Evolutionary conservation across 2,113 vertebrate genomes (phyloP), one percentile per base, ranked within the genome.

Genomic region (Dipodomys merriami): DNA sequence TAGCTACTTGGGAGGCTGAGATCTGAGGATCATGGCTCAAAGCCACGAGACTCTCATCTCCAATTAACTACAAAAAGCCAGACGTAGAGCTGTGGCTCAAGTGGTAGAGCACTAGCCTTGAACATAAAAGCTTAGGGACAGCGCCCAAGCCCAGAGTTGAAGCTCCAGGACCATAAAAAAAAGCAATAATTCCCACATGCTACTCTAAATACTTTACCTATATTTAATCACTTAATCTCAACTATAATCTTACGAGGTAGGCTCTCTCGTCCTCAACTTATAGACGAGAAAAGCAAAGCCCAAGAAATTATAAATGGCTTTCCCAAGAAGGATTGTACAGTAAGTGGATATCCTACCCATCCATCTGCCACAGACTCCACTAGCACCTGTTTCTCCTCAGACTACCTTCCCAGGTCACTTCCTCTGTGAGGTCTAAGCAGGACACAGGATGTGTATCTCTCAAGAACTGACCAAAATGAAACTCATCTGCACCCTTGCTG

Each of bases 181-280:
- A 57, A 49, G 11, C 49, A 35, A 35, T 19, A 35, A 82, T 64
- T 60, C 35, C 74, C 62, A 92, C 68, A 9, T 64, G 30, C 44
- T 86, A 8, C 44, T 71, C 76, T 76, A 73, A 86, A 33, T 53
- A 69, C 68, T 86, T 93, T 79, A 82, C 44, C 23, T 83, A 73
- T 30, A 67, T 13, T n/a, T 60, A 57, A 44, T 35, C 46, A 79
- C 81, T 84, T 87, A 83, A 30, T 33, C 49, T 49, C 49, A 9
- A 30, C 2, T 82, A 33, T 53, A 82, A 30, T 22, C 49, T 11
- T 88, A 3, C 13, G 79, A 94, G 74, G 57, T 73, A 90, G 85
- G 9, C 7, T 91, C 23, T 29, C 27, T 53, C 88, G 65, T 33
- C 44, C 18, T 77, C n/a, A 81, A 35, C n/a, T 62, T 88, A 65